Evolutionary conservation across 2,888 invertebrate genomes (phyloP).

Genomic region (Drosophila mettleri): DNA sequence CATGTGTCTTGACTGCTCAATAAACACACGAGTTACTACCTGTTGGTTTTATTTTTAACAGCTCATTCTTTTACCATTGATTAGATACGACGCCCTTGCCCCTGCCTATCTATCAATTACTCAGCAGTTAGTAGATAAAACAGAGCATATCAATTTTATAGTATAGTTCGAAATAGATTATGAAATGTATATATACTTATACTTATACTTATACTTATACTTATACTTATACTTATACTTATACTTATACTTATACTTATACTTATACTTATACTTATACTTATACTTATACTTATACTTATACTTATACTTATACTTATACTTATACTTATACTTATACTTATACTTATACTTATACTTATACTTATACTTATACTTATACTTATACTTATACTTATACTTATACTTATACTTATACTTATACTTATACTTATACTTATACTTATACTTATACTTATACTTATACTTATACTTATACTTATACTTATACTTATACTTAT

Average conservation of each 20-base stretch:
- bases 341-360: neutral
- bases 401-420: neutral
- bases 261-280: neutral
- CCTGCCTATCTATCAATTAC: slow-evolving; percentile 47
- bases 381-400: neutral
- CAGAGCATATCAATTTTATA: slow-evolving; percentile 16
- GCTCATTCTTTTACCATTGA: slow-evolving; percentile 46
- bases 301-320: neutral
- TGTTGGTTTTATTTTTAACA: slow-evolving; percentile 40
- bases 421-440: neutral
- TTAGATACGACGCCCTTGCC: slow-evolving; percentile 59
- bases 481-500: neutral
- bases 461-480: neutral
- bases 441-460: neutral
- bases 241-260: neutral
- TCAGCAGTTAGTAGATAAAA: slow-evolving; percentile 23
- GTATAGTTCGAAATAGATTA: neutral
- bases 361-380: neutral
- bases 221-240: neutral
- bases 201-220: neutral
- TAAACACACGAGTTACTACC: slow-evolving; percentile 45
- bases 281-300: neutral
- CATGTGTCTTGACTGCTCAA: slow-evolving; percentile 30
- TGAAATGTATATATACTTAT: neutral
- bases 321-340: neutral